A percentile compares a stretch with the other conserved stretches of the same genome.
Evolutionary conservation across 2,797 vertebrate species (phyloP).

Genomic region (Vipera ursinii): DNA sequence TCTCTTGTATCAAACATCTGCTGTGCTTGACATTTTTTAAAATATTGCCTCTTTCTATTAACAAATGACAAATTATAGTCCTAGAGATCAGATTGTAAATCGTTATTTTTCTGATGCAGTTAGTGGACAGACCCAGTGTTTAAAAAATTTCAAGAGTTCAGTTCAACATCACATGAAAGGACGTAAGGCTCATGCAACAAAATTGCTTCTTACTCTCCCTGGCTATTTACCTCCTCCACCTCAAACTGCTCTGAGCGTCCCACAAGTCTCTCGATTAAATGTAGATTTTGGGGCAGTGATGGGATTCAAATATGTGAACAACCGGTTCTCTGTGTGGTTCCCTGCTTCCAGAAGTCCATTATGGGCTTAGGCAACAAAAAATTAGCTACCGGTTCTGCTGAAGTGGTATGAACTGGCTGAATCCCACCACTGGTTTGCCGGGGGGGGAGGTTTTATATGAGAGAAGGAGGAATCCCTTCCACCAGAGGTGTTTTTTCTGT

Average conservation of each 20-base stretch:
- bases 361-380: no score
- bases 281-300: not conserved
- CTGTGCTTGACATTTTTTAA: not conserved
- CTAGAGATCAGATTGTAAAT: not conserved
- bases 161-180: not conserved
- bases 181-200: not conserved
- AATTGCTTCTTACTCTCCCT: not conserved
- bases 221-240: not conserved
- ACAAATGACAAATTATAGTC: not conserved
- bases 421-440: no score
- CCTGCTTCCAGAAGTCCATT: no score
- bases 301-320: no score
- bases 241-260: not conserved
- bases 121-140: not conserved
- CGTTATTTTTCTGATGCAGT: not conserved
- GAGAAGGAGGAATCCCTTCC: not conserved
- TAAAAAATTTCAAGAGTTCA: not conserved
- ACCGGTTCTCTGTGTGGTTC: no score
- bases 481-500: not conserved
- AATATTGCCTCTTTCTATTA: not conserved
- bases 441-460: not conserved
- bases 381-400: no score
- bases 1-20: not conserved
- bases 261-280: not conserved
- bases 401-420: no score